Conservation (phyloP, 2,888 invertebrate genomes). For the Sympetrum striolatum region DNA sequence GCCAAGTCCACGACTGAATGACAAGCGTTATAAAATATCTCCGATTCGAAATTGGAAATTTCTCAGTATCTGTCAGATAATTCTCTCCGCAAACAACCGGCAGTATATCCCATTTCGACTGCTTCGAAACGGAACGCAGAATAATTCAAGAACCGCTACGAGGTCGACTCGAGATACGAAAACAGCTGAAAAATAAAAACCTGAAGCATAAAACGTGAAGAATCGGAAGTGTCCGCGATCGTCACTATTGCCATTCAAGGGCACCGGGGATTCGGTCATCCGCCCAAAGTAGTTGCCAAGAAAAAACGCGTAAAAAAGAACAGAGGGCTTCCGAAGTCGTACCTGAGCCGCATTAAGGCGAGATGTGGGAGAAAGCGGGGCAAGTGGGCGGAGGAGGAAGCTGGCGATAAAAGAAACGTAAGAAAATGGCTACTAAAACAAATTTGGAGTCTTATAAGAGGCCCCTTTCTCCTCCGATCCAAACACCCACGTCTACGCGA, state of each 20-base stretch:
- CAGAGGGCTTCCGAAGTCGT: background rate
- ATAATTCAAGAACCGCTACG: no score
- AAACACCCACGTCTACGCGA: background rate
- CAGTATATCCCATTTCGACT: no score
- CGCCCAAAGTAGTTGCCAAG: slow-evolving; percentile 23
- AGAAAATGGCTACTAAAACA: background rate
- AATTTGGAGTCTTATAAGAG: background rate
- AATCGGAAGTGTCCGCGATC: no score
- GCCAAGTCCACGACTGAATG: no score
- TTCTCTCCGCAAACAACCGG: no score
- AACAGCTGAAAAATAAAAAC: no score
- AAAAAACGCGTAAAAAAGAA: background rate
- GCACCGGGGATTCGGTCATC: slow-evolving; percentile 16
- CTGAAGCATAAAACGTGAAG: no score
- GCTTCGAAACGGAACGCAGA: no score
- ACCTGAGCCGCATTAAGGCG: background rate
- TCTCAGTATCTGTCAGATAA: no score
- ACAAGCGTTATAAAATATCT: no score
- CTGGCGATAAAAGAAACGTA: background rate
- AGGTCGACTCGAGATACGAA: no score
- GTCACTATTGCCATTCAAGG: background rate
- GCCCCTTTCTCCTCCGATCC: background rate
- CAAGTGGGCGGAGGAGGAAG: background rate
- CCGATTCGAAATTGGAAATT: no score
- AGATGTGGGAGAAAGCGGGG: background rate